Base-by-base conservation (phyloP, 2,113 vertebrate genomes). In the Colistium nudipinnis region DNA sequence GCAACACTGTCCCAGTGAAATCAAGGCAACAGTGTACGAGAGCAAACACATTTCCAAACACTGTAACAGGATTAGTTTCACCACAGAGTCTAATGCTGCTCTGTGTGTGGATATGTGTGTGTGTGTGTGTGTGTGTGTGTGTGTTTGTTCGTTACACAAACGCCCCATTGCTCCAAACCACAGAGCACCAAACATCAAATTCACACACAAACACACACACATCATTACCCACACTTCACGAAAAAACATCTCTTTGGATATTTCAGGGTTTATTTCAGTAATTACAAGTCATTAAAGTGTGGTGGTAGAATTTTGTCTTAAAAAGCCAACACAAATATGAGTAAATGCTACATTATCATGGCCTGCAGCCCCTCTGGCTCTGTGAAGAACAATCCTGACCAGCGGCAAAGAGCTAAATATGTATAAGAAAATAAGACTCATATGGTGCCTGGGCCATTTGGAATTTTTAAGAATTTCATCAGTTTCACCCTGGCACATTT, bases 41-140 rank as follows among this genome's bases (percentile, higher is more conserved):
- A 60, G 62, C 62, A 80, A 75, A 83, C 73, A 65, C 65, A 56
- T 76, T 84, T 70, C 33, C 87, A 83, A 75, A 78, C 70, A 66
- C 71, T 76, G 51, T 76, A 85, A 83, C 78, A 77, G 80, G 83
- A 89, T 90, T 89, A 85, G 71, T 73, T 70, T 85, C 48, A 82
- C 35, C 55, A 63, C 4, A 52, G 64, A 82, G 68, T 64, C 55
- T 66, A 67, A 61, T 54, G 44, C 54, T 39, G 61, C 60, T 67
- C 4, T 70, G 9, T 63, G 67, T 78, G 66, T 62, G 66, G 49
- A 27, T 59, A 61, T 48, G 68, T 45, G 38, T 43, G 49, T 16
- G 4, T 41, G 24, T 30, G 17, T n/a, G 30, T 31, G 30, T 31
- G 30, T 31, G 30, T 39, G 16, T n/a, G 5, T 47, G 49, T 62